Evolutionary conservation across 2,797 vertebrate genomes (phyloP), one percentile per base, ranked within the genome.

Genomic region (Danio choprae): DNA sequence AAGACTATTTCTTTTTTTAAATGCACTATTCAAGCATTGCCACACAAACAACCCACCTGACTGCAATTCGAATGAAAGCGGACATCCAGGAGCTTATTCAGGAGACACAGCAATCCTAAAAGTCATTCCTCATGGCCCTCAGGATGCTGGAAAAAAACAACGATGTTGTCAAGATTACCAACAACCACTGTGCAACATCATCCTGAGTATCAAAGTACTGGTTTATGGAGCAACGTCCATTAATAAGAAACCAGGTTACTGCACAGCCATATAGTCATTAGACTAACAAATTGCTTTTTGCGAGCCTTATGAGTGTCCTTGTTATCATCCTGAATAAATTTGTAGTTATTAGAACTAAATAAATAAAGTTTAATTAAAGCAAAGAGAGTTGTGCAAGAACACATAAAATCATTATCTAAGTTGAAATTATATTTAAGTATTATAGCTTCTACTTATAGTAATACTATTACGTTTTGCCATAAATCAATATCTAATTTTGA

Each of bases 31-130:
- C 20, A n/a, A 46, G 15, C 22, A 67, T 0, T 12, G 15, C 15
- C 9, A 22, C 15, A 58, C 7, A 1, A 3, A 22, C 4, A 22
- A 69, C 72, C 7, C 84, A 94, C 94, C 93, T 94, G 90, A 84
- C 79, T 89, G 83, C 53, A 74, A 85, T 89, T 91, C 90, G 38
- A 80, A 63, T 80, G 65, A 91, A 92, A 87, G 90, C 90, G 93
- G 91, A 92, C 93, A 93, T 94, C 92, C 93, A 93, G 93, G 92
- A 92, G 89, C 90, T 91, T 93, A 94, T 91, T 92, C 91, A 87
- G 93, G 92, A 90, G 91, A 90, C 87, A 92, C 91, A 82, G 90
- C 91, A 88, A 89, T 91, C 91, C 91, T 87, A 91, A 88, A 89
- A 90, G 91, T 94, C 92, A 94, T 94, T 92, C 93, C 92, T 93